Base-by-base conservation (phyloP, 1,140 invertebrate species). In the Aphelinus certus region DNA sequence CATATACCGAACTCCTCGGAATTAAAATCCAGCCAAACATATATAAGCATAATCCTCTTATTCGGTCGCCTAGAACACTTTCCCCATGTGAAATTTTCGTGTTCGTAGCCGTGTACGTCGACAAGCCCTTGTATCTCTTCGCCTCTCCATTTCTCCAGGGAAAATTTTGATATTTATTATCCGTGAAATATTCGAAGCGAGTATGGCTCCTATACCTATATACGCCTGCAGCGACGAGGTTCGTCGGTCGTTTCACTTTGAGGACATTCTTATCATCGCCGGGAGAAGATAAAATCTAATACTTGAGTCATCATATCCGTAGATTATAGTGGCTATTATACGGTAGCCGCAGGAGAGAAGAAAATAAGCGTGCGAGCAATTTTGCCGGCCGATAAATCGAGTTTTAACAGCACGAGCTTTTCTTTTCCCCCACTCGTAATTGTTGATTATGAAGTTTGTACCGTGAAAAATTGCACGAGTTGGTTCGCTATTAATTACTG, bases 11-110 rank as follows among this genome's bases (percentile, higher is more conserved):
- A 71, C 45, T 45, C 42, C 48, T 56, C 49, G 46, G 53, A 62
- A 71, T 71, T 9, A 71, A 62, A 71, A 71, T 57, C 48, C 42
- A 42, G 26, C 48, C 63, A 1, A 57, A 49, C n/a, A 57, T 26
- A 26, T 26, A 26, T 46, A 66, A 57, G 55, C 62, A 43, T 66
- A 66, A 73, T 73, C 63, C 55, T 57, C 63, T 66, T 66, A 73
- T 5, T 71, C 2, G 5, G 60, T 67, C 2, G 45, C 46, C 45
- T n/a, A 56, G 4, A 67, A 46, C 4, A 56, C 9, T 56, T 55
- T 56, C 47, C 1, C 9, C 26, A 26, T 9, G 1, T 4, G 9
- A 63, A 63, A 9, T 51, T 71, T 71, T 71, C 56, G 3, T 26
- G 9, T n/a, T 26, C 10, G 9, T 2, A 47, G 9, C 5, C 6